Base-by-base conservation (phyloP, 1,140 invertebrate genomes). In the Brachionus angularis region DNA sequence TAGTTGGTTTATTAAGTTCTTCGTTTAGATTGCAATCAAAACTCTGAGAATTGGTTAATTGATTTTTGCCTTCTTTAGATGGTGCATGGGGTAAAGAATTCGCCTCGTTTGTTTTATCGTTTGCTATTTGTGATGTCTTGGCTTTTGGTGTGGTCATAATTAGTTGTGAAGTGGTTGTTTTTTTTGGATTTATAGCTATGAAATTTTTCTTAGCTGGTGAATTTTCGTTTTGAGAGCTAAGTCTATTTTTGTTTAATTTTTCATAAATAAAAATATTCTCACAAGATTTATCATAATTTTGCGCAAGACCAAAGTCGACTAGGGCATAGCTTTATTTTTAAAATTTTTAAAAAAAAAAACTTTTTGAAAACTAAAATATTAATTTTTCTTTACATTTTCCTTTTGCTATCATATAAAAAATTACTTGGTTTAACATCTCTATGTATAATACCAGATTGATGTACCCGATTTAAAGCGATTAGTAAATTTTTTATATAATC, bases 361-460 rank as follows among this genome's bases (percentile, higher is more conserved):
- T 55, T 14, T 39, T 61, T 3, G 29, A 14, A 67, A 47, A 12
- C 3, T 8, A 12, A 36, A 67, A 5, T 29, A 29, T n/a, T 10
- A 31, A 23, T 47, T 16, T 58, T 64, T 18, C 16, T 49, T 67
- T 64, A 84, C 88, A 86, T 85, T 80, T 85, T 86, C 53, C 85
- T 86, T n/a, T 83, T 81, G 31, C 89, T 83, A 79, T 93, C 88
- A 77, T 91, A 94, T 1, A 94, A 83, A 79, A 94, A 94, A 82
- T 95, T 95, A 78, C 87, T 89, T 4, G 92, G 91, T 82, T 94
- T 94, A n/a, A 95, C 86, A 79, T 95, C 91, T 74, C 92, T 83
- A 79, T 95, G 92, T 73, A 95, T 92, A 58, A 94, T 87, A 73
- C 88, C 86, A 79, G 89, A 89, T 67, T 86, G 85, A 81, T 95